phyloP scores from a whole-genome alignment of 2,888 invertebrate species.

The Cacoxenus indagator region DNA sequence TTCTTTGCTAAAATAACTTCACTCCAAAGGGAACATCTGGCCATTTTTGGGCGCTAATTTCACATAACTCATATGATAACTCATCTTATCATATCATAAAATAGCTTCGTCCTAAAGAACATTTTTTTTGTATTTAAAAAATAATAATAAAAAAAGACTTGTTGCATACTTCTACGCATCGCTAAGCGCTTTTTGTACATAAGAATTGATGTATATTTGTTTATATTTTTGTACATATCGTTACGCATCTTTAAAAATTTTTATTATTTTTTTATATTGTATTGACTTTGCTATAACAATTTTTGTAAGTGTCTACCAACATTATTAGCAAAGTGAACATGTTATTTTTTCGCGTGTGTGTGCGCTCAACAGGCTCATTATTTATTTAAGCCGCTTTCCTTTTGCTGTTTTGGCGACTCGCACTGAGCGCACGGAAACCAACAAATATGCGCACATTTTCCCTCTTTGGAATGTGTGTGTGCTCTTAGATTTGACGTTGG shows the following conservation, averaged over 20 bases:
- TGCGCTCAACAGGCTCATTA: constrained; percentile 51
- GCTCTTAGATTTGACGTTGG: constrained; percentile 29
- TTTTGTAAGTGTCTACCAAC: no score
- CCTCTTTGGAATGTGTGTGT: constrained; percentile 25
- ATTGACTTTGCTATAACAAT: no score
- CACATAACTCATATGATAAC: no score
- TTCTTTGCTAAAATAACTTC: no score
- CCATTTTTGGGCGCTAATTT: no score
- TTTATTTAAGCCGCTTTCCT: constrained; percentile 38
- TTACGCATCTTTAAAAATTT: no score
- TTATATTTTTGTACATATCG: no score
- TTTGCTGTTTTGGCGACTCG: constrained; percentile 39
- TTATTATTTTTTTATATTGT: no score
- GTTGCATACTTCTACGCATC: constrained; percentile 9
- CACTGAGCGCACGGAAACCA: neutral
- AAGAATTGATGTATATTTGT: neutral
- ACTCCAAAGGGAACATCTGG: no score
- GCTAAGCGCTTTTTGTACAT: neutral
- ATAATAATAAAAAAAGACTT: neutral
- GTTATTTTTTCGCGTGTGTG: neutral
- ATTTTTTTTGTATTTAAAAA: no score
- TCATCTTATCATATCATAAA: no score
- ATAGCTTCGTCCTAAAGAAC: no score
- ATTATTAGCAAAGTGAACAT: neutral
- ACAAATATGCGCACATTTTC: constrained; percentile 10